Conservation (phyloP, 2,888 invertebrate genomes). For the Trachelus troglodyta region DNA sequence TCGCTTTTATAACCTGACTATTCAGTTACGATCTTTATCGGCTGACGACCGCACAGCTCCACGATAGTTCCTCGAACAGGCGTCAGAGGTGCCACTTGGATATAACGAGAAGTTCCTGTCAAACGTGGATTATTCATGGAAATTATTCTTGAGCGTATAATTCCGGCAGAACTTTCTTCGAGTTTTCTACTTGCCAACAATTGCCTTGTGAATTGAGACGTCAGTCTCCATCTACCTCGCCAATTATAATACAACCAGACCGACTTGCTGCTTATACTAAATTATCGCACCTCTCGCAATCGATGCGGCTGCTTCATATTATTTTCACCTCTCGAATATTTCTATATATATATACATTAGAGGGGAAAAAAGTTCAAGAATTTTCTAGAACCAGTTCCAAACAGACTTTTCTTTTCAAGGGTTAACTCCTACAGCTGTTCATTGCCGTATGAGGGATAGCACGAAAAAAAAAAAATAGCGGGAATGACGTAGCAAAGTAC, state of each 20-base stretch:
- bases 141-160: background rate
- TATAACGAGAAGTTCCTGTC: background rate
- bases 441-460: background rate
- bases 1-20: background rate
- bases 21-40: background rate
- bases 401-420: background rate
- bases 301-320: background rate
- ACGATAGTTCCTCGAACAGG: no score
- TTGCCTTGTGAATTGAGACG: background rate
- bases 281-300: background rate
- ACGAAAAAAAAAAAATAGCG: background rate
- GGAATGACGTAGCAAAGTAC: background rate
- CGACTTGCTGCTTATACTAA: background rate
- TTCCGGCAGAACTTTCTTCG: background rate
- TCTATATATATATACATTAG: background rate
- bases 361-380: background rate
- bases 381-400: background rate
- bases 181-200: background rate
- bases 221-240: background rate
- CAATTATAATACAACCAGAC: background rate
- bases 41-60: no score
- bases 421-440: background rate
- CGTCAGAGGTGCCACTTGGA: background rate
- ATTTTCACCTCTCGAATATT: background rate
- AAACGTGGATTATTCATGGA: background rate